These are phyloP conservation scores for Charaxes varanes DNA, from an alignment of 1,140 invertebrate species.

Conservation along the genomic window DNA sequence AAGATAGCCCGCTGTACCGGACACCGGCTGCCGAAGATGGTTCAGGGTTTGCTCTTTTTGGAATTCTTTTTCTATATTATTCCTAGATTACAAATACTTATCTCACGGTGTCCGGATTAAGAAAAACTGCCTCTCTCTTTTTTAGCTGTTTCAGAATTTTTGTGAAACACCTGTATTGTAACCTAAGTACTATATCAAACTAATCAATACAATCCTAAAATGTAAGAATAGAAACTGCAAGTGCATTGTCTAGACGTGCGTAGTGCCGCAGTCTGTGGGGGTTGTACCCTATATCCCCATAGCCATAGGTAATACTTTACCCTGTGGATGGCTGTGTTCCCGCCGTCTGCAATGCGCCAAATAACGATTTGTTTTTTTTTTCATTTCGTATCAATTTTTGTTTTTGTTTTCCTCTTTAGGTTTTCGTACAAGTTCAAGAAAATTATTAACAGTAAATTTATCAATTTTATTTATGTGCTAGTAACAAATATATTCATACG, in stretches of 20 bases:
- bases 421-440: no score
- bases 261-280: not conserved
- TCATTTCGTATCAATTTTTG: no score
- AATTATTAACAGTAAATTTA: no score
- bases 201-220: no score
- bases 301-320: not conserved
- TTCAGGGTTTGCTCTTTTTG: not conserved
- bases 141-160: not conserved
- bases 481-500: no score
- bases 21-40: slow-evolving; percentile 1
- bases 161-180: not conserved
- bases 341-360: not conserved
- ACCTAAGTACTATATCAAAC: no score
- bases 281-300: not conserved
- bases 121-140: not conserved
- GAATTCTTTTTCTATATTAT: not conserved
- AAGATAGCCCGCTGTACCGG: slow-evolving; percentile 8
- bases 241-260: slow-evolving; percentile 13
- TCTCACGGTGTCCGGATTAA: not conserved
- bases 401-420: no score
- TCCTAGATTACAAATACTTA: not conserved
- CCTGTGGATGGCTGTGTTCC: not conserved
- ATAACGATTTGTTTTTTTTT: no score
- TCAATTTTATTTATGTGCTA: no score
- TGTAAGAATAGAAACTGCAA: not conserved